Base-by-base conservation (phyloP, 2,888 invertebrate genomes). In the Operophtera brumata region DNA sequence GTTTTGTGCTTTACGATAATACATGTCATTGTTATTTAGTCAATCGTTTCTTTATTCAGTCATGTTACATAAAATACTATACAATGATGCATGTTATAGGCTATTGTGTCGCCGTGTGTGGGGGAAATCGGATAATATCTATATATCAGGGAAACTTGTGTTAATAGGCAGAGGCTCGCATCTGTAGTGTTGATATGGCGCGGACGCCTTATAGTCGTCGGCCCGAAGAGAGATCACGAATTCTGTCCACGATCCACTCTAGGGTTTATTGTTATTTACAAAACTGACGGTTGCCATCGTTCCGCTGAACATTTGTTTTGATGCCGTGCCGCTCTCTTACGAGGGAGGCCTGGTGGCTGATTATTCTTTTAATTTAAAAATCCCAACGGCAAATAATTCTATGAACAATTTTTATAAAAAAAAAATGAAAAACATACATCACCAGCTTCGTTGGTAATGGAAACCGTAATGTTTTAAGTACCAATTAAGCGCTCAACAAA, bases 231-330 rank as follows among this genome's bases (percentile, higher is more conserved):
- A 67, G 80, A 86, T 86, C 85, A 80, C 65, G 74, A 76, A 87
- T 89, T 88, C 87, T 71, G 70, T 72, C 70, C 86, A 85, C 87
- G 86, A 82, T 79, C 78, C 76, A 70, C 77, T 80, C 75, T 75
- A 81, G 82, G 84, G 86, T 87, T 87, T 86, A 86, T 84, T 84
- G 86, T 86, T 86, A 86, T 87, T 87, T 87, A 86, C 82, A 87
- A 87, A 87, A 85, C 84, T 86, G 84, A 84, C 81, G 77, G 77
- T 82, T 80, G 77, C 76, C 75, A 82, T 82, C 77, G 78, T 81
- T 80, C 68, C 70, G 64, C 69, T 75, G 70, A 77, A 78, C 75
- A 73, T 84, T 83, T 82, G 77, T 83, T 83, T 81, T 77, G 79
- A 73, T 71, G 73, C 73, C 72, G 66, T 65, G 63, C 64, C 70